These are phyloP conservation scores for Herminia tarsipennalis DNA, from an alignment of 2,888 invertebrate species.

Conservation along the genomic window DNA sequence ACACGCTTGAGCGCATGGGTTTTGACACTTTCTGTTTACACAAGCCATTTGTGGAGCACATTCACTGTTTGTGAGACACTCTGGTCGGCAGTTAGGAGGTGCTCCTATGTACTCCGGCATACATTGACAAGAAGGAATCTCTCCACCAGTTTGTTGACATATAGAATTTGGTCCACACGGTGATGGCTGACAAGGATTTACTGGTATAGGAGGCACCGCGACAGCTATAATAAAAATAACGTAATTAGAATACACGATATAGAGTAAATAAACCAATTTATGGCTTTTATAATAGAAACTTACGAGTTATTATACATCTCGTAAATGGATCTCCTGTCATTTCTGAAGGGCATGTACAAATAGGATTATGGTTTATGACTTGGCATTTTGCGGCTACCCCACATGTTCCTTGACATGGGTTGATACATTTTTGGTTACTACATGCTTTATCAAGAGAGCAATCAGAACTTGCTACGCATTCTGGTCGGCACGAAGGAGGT, in stretches of 20 bases:
- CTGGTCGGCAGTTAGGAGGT: conserved; percentile 90
- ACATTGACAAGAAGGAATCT: conserved; percentile 89
- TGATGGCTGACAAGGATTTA: conserved; percentile 90
- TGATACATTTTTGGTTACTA: conserved; percentile 88
- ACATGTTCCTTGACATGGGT: conserved; percentile 92
- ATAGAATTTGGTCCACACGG: conserved; percentile 91
- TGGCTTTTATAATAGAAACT: conserved; percentile 47
- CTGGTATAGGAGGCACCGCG: conserved; percentile 57
- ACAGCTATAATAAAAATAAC: conserved; percentile 51
- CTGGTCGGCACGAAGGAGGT: conserved; percentile 89
- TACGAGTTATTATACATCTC: conserved; percentile 84
- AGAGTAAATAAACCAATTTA: conserved; percentile 4
- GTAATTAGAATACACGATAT: background rate
- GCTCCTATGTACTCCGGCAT: conserved; percentile 88
- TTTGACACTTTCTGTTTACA: conserved; percentile 90
- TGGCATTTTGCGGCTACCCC: conserved; percentile 90
- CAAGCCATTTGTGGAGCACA: conserved; percentile 89
- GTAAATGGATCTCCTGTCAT: conserved; percentile 89
- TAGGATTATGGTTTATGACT: conserved; percentile 91
- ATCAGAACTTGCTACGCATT: conserved; percentile 90
- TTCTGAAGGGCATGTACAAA: conserved; percentile 88
- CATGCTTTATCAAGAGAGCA: conserved; percentile 90
- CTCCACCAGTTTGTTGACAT: conserved; percentile 84
- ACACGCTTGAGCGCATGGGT: conserved; percentile 91
- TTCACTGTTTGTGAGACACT: conserved; percentile 90